Evolutionary conservation across 2,113 vertebrate species (phyloP), one percentile per base, ranked within the genome.

Genomic region (Aramus guarauna): DNA sequence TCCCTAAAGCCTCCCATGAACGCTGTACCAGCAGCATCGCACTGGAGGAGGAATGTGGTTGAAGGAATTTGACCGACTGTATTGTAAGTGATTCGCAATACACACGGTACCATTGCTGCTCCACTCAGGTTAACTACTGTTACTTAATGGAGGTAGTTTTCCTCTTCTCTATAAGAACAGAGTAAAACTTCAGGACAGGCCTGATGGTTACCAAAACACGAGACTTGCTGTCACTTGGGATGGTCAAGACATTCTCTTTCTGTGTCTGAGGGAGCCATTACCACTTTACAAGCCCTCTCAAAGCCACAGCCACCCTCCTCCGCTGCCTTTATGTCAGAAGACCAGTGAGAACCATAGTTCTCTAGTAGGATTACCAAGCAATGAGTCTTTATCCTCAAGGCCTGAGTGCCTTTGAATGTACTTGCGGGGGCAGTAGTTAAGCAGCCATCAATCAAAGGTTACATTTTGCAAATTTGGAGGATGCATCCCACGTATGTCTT

Each of bases 1-100:
- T 82, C 75, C 80, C 84, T 91, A 52, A 74, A 91, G 87, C 84
- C 90, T 96, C 59, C 89, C 55, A 90, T 88, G 87, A 93, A 52
- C 55, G 29, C 58, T 92, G 50, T 48, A 89, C 63, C 30, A 52
- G 74, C 84, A 96, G 68, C 67, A 90, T 47, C 15, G 6, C 77
- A 43, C 82, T 85, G 82, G 59, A 82, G 53, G 27, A 92, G 59
- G 60, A 74, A 84, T 41, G 77, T 30, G 39, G 21, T 15, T 87
- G 87, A 84, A 87, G 53, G 77, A 85, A 88, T 85, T 50, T 59
- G 83, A 91, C 66, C 69, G 85, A 39, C 23, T 63, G 6, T 48
- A 50, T 34, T 64, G 39, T 19, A 93, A 82, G 68, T 56, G 58
- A 88, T 66, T 83, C 5, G 5, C 1, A 2, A 45, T 66, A 85